A percentile compares a stretch with the other conserved stretches of the same genome.
Conservation (phyloP, 2,888 invertebrate genomes). For the Steinernema hermaphroditum region DNA sequence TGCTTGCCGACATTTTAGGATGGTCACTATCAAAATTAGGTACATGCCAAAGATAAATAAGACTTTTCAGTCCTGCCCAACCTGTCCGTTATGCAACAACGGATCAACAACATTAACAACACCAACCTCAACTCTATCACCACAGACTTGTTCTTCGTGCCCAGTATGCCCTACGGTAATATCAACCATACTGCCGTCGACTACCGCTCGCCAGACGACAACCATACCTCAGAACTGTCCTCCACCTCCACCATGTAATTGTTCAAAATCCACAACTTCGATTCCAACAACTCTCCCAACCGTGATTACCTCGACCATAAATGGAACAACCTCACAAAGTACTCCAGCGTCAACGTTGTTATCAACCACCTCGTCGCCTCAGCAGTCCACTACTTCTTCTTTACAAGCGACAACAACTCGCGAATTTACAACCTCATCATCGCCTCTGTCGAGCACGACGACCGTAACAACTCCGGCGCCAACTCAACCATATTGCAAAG, state of each 20-base stretch:
- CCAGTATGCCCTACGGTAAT: background rate
- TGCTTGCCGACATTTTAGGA: too few relatives aligned
- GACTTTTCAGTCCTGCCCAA: too few relatives aligned
- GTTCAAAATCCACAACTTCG: too few relatives aligned
- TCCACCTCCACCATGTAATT: too few relatives aligned
- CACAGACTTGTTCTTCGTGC: background rate
- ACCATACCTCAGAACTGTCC: too few relatives aligned
- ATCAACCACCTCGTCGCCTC: background rate
- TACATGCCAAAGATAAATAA: too few relatives aligned
- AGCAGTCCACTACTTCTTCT: background rate
- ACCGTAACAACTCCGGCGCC: background rate
- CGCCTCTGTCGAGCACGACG: background rate
- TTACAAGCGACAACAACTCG: background rate
- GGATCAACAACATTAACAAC: slow-evolving; percentile 3
- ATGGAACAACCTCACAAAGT: background rate
- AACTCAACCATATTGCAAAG: slow-evolving; percentile 6
- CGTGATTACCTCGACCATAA: background rate
- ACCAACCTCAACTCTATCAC: background rate
- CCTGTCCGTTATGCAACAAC: too few relatives aligned
- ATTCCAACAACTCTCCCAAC: too few relatives aligned
- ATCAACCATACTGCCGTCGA: too few relatives aligned
- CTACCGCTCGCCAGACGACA: too few relatives aligned
- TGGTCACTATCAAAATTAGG: too few relatives aligned
- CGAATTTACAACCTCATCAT: slow-evolving; percentile 28
- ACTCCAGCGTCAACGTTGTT: background rate